Evolutionary conservation across 1,140 invertebrate species (phyloP), one percentile per base, ranked within the genome.

Genomic region (Thrips palmi): DNA sequence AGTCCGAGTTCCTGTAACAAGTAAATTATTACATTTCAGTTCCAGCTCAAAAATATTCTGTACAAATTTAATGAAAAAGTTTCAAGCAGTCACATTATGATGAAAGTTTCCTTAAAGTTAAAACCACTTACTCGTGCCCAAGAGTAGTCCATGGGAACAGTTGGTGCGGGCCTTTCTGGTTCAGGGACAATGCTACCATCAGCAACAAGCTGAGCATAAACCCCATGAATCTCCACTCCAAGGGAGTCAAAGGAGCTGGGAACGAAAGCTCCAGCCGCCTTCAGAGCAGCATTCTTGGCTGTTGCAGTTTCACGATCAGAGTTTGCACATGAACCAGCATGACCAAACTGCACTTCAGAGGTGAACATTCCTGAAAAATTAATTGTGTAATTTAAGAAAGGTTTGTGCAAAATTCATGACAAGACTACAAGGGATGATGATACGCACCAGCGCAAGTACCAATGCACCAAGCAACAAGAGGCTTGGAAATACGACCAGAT

Each of bases 141-240:
- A 40, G 77, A 85, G 58, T 93, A 99, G 57, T 98, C 94, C 94
- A 99, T 98, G 1, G 94, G 94, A 19, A 98, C 93, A 30, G 94
- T 96, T 11, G 96, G 96, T 24, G 96, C 94, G 14, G 93, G 85
- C 21, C 89, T 69, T 64, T 99, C 96, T 22, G 83, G 74, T 48
- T 74, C 70, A 0, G 85, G 86, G 8, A 86, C 69, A 47, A 99
- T 87, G 1, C 68, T 67, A 21, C 88, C 88, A 31, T 77, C 65
- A 17, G 68, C 62, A 0, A 97, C 85, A 21, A 98, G 61, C 30
- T 74, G 67, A 25, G 74, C 60, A 59, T 93, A 97, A 43, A 79
- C 71, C 50, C 71, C 61, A 17, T 72, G 65, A 37, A 96, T 77
- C 0, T 72, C 54, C 43, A 77, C 75, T 15, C 83, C 93, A 1